These are phyloP conservation scores for Clanis bilineata DNA, from an alignment of 2,888 invertebrate species.

Conservation along the genomic window DNA sequence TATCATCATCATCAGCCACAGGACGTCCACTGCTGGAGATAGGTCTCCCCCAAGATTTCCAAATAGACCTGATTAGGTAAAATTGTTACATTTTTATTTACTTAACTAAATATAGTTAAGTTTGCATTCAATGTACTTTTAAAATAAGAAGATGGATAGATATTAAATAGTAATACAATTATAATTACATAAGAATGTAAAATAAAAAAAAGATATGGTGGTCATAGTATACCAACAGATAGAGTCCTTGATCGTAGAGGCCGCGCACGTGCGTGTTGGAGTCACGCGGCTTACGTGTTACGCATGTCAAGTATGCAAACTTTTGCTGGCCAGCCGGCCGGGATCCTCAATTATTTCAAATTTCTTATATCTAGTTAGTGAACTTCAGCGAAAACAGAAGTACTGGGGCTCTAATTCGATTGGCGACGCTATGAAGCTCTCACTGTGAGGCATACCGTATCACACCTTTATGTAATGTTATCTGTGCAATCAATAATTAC, in stretches of 20 bases:
- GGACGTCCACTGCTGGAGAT: no score
- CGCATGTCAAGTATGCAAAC: slow-evolving; percentile 44
- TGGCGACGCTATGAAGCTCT: slow-evolving; percentile 39
- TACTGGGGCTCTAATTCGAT: slow-evolving; percentile 33
- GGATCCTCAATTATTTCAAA: slow-evolving; percentile 40
- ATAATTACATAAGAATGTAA: no score
- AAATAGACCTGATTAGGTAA: no score
- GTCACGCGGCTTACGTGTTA: slow-evolving; percentile 61
- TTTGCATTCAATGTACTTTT: no score
- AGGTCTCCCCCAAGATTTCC: no score
- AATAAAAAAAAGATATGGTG: slow-evolving; percentile 64
- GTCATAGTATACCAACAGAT: slow-evolving; percentile 56
- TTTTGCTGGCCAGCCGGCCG: slow-evolving; percentile 46
- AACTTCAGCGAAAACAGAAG: slow-evolving; percentile 22
- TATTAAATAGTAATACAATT: no score
- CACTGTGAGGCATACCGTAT: slow-evolving; percentile 42
- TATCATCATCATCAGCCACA: no score
- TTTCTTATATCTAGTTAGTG: slow-evolving; percentile 24
- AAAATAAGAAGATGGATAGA: no score
- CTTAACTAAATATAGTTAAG: no score
- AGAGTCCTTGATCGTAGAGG: slow-evolving; percentile 47
- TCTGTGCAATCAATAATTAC: slow-evolving; percentile 26
- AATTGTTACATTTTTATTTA: no score
- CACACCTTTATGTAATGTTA: slow-evolving; percentile 34
- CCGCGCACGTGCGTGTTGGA: slow-evolving; percentile 60